These are phyloP conservation scores for Gobiocypris rarus DNA, from an alignment of 2,113 vertebrate genomes.

Conservation along the genomic window DNA sequence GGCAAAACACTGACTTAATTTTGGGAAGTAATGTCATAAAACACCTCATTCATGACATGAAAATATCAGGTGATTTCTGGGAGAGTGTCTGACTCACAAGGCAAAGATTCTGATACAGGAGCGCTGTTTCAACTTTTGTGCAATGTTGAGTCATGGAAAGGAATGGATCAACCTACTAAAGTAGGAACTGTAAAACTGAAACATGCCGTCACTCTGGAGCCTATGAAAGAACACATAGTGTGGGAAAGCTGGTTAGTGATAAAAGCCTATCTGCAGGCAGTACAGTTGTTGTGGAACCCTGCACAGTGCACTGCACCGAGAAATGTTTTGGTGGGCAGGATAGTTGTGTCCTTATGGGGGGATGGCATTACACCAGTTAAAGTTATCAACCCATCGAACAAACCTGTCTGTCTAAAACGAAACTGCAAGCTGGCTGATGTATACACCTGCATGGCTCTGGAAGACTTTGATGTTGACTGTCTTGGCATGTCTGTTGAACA, in stretches of 20 bases:
- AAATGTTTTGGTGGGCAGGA: conserved; percentile 18
- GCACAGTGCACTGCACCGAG: not conserved
- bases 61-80: not conserved
- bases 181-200: not conserved
- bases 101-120: not conserved
- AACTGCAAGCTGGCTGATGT: conserved; percentile 20
- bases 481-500: conserved; percentile 17
- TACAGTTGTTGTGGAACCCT: not conserved
- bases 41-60: not conserved
- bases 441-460: not conserved
- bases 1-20: not conserved
- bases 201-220: not conserved
- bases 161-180: not conserved
- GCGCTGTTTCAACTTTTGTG: not conserved
- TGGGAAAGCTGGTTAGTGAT: not conserved
- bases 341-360: not conserved
- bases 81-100: not conserved
- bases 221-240: conserved; percentile 17
- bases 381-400: conserved; percentile 1
- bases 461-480: conserved; percentile 33
- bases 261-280: not conserved
- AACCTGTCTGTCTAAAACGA: not conserved
- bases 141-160: not conserved
- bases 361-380: not conserved
- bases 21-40: not conserved